Evolutionary conservation across 2,888 invertebrate genomes (phyloP), one percentile per base, ranked within the genome.

Genomic region (Euphydryas editha): DNA sequence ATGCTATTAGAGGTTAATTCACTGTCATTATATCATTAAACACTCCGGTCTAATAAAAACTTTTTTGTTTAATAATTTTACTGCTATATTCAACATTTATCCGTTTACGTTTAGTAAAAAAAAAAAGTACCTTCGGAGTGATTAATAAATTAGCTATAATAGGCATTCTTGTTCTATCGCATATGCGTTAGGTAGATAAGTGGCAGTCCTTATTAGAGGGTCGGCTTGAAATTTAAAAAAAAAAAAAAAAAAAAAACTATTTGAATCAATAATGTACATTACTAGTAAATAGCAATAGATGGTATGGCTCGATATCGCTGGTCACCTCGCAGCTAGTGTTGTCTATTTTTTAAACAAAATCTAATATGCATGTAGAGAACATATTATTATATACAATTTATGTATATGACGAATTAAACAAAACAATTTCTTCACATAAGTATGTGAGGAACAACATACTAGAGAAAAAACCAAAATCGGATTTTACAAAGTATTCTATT

Each of bases 251-350:
- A 71, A 49, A 47, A 72, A 72, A 69, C 20, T 1, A 20, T 61
- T 65, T 44, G 63, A 62, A 67, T 74, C 69, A 69, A 70, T 70
- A 73, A 74, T 73, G 70, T 62, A 67, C 69, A 73, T 71, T 69
- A 61, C 70, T 49, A 66, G 65, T 68, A 65, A 70, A 69, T 57
- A 67, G 66, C 58, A 70, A 67, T 65, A 65, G 71, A 71, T 70
- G 70, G 62, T 59, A 72, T 72, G 63, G 37, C 55, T 44, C 42
- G 67, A 67, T 69, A 70, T 37, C 39, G 37, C 46, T 62, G 18
- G 47, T 18, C 37, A 24, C 13, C 6, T 21, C 20, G 20, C 15
- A 24, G 4, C 49, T 49, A 51, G 49, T 21, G 49, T n/a, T 51
- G 24, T 6, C n/a, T 6, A 24, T 15, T 51, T 51, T 24, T 2